Conservation (phyloP, 2,113 vertebrate species). For the Crotophaga sulcirostris region DNA sequence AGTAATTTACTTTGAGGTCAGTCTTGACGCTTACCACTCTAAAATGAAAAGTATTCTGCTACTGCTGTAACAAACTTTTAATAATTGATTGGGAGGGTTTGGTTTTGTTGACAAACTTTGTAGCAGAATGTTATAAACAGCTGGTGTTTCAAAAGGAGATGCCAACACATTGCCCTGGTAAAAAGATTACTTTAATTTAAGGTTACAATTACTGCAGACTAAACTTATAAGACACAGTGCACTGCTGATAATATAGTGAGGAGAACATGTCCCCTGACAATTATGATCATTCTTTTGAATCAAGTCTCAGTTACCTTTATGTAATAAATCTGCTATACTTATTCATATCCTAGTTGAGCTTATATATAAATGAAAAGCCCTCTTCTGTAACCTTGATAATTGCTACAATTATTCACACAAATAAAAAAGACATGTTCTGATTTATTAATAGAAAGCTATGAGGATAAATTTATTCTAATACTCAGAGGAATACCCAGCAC, state of each 20-base stretch:
- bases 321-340: conserved; percentile 2
- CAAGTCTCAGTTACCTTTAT: not conserved
- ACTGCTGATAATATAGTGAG: not conserved
- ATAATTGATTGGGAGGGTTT: not conserved
- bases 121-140: not conserved
- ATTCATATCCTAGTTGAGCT: not conserved
- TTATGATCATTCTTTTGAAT: conserved; percentile 24
- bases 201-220: not conserved
- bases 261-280: not conserved
- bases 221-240: not conserved
- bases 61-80: not conserved
- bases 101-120: not conserved
- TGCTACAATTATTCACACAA: conserved; percentile 66
- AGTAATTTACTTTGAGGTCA: conserved; percentile 47
- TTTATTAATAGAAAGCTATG: conserved; percentile 51
- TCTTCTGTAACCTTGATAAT: conserved; percentile 27
- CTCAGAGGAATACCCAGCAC: conserved; percentile 42
- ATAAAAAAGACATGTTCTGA: conserved; percentile 45
- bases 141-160: not conserved
- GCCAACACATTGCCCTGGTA: not conserved
- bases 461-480: conserved; percentile 28
- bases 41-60: not conserved
- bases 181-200: conserved; percentile 5
- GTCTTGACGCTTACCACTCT: not conserved
- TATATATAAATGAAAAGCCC: conserved; percentile 33